phyloP scores from a whole-genome alignment of 1,140 invertebrate species.

The Drosophila simulans region DNA sequence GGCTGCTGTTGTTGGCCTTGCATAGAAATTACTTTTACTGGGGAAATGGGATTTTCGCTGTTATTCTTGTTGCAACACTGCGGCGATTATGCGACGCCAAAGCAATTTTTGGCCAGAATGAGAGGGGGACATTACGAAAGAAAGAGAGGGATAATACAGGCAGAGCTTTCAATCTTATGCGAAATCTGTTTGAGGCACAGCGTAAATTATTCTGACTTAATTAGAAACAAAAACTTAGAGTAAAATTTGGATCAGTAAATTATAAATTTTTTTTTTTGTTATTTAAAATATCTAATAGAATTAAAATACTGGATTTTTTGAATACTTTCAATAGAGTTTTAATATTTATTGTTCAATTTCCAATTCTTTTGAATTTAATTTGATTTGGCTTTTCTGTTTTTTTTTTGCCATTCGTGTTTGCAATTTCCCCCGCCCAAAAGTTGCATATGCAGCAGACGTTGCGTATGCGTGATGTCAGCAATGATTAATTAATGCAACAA shows the following conservation, averaged over 20 bases:
- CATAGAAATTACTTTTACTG: slow-evolving; percentile 67
- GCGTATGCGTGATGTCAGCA: slow-evolving; percentile 74
- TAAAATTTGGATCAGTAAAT: no score
- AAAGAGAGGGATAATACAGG: not conserved
- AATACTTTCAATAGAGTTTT: not conserved
- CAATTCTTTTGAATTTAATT: not conserved
- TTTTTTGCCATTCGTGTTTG: slow-evolving; percentile 3
- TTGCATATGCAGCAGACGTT: slow-evolving; percentile 54
- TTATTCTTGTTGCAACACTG: slow-evolving; percentile 43
- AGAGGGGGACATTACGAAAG: not conserved
- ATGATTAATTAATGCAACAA: slow-evolving; percentile 71
- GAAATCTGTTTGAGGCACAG: not conserved
- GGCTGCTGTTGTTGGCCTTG: slow-evolving; percentile 23
- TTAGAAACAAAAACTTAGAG: not conserved
- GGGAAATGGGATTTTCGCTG: slow-evolving; percentile 43
- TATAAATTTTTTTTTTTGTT: accelerated
- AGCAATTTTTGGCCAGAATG: slow-evolving; percentile 46
- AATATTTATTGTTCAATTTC: not conserved
- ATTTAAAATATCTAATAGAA: not conserved
- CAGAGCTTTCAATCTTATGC: slow-evolving; percentile 2
- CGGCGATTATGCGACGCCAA: slow-evolving; percentile 61
- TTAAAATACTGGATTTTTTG: not conserved
- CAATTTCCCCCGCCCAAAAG: slow-evolving; percentile 38
- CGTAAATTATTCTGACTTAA: not conserved
- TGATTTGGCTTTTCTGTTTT: not conserved